A percentile compares a stretch with the other conserved stretches of the same genome.
These are phyloP conservation scores for Rhimphoctona megacephalus DNA, from an alignment of 2,888 invertebrate species.

Conservation along the genomic window DNA sequence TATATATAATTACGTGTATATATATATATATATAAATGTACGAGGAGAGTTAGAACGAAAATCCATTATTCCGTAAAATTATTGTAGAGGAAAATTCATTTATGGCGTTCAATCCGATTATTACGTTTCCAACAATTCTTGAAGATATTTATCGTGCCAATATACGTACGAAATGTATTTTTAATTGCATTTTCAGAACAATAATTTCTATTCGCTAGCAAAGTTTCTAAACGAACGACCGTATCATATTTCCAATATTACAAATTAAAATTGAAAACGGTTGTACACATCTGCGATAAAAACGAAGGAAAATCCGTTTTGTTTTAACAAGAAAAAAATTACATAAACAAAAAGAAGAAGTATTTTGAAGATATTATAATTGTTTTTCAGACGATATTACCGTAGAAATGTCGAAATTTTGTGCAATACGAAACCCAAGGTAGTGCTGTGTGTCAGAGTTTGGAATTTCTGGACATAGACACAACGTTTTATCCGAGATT, in stretches of 20 bases:
- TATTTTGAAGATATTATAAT: not conserved
- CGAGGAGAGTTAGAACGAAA: slow-evolving; percentile 34
- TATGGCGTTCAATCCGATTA: not conserved
- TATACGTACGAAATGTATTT: not conserved
- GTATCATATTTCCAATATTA: too few relatives aligned
- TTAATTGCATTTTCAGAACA: not conserved
- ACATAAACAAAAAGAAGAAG: not conserved
- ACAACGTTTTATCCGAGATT: too few relatives aligned
- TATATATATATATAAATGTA: slow-evolving; percentile 80
- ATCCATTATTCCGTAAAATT: slow-evolving; percentile 17
- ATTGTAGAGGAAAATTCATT: not conserved
- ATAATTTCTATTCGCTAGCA: not conserved
- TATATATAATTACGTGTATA: too few relatives aligned
- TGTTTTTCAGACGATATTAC: not conserved
- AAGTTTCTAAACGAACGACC: too few relatives aligned
- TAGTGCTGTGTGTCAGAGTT: too few relatives aligned
- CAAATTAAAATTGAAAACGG: too few relatives aligned
- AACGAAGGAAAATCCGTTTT: not conserved
- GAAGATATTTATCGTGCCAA: not conserved
- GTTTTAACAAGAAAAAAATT: not conserved
- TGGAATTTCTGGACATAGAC: not conserved
- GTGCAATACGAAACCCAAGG: not conserved
- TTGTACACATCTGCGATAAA: not conserved
- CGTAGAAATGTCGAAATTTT: not conserved
- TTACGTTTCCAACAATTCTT: not conserved